Base-by-base conservation (phyloP, 2,888 invertebrate genomes). In the Ennomos fuscantarius region DNA sequence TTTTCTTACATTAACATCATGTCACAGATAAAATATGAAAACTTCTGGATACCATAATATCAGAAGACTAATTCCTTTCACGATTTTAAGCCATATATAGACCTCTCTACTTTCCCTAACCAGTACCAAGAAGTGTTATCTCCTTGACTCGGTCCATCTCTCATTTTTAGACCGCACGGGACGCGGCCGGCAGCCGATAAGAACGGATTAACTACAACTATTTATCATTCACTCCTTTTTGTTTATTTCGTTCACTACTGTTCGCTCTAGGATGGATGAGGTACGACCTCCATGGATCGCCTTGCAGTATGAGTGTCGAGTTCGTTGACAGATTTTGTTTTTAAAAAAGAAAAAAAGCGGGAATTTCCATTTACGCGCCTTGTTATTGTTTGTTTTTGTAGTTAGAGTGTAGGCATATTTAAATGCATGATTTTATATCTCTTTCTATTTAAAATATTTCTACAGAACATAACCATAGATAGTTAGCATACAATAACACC, bases 81-180 rank as follows among this genome's bases (percentile, higher is more conserved):
- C 31, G 13, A 44, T 34, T 34, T 34, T 34, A 13, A 34, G 63
- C 66, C 70, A 66, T 66, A 66, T 63, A 58, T 61, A 63, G 60
- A 61, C 71, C 66, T 71, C 80, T 81, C 80, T 74, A 81, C 73
- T 69, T 70, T 69, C 35, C 70, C 76, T 77, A 78, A 78, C 87
- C 84, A 84, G 86, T 89, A 88, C 87, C 68, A 64, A 78, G 88
- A 88, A 85, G 82, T 85, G 84, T 91, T 91, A 91, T 92, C 90
- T 86, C 62, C 55, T 62, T 61, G 68, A 68, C 69, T 69, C 69
- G 74, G 79, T 79, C 86, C 92, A 91, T 92, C 91, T 90, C 82
- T 91, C 91, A 91, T 90, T 87, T 89, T 88, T 79, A 84, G 89
- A 88, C 89, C 89, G 83, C 91, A 89, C 89, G 89, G 89, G 88